Evolutionary conservation across 2,797 vertebrate species (phyloP).

Genomic region (Adrianichthys oophorus): DNA sequence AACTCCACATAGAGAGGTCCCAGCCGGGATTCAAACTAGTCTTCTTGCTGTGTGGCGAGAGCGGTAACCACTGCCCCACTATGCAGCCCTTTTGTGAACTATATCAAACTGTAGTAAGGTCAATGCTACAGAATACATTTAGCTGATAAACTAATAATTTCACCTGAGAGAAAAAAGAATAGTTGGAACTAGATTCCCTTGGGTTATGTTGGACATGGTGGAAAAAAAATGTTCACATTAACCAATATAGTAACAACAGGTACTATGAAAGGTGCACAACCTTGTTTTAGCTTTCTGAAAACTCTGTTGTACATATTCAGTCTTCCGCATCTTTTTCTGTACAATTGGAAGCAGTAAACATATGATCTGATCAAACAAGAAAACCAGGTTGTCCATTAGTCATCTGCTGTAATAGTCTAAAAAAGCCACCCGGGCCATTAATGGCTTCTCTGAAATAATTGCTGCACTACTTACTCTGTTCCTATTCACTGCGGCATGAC

Average conservation of each 20-base stretch:
- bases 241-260: background rate
- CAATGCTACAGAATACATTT: too few species aligned
- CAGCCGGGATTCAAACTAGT: too few species aligned
- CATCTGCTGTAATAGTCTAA: slow-evolving; percentile 61
- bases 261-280: slow-evolving; percentile 47
- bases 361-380: slow-evolving; percentile 45
- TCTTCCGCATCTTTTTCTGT: slow-evolving; percentile 27
- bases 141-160: too few species aligned
- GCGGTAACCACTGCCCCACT: too few species aligned
- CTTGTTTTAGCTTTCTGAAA: slow-evolving; percentile 44
- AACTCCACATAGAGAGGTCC: too few species aligned
- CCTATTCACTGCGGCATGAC: slow-evolving; percentile 64
- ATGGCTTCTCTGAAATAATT: slow-evolving; percentile 80
- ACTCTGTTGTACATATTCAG: slow-evolving; percentile 33
- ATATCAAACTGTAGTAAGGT: too few species aligned
- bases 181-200: too few species aligned
- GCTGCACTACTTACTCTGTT: slow-evolving; percentile 64
- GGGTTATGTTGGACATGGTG: slow-evolving; percentile 20
- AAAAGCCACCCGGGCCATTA: slow-evolving; percentile 73
- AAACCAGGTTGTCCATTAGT: slow-evolving; percentile 75
- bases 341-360: slow-evolving; percentile 43
- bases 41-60: too few species aligned
- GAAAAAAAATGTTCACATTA: slow-evolving; percentile 28
- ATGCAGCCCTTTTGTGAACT: too few species aligned
- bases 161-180: too few species aligned